These are phyloP conservation scores for Geotrypetes seraphini DNA, from an alignment of 2,797 vertebrate genomes.

Conservation along the genomic window DNA sequence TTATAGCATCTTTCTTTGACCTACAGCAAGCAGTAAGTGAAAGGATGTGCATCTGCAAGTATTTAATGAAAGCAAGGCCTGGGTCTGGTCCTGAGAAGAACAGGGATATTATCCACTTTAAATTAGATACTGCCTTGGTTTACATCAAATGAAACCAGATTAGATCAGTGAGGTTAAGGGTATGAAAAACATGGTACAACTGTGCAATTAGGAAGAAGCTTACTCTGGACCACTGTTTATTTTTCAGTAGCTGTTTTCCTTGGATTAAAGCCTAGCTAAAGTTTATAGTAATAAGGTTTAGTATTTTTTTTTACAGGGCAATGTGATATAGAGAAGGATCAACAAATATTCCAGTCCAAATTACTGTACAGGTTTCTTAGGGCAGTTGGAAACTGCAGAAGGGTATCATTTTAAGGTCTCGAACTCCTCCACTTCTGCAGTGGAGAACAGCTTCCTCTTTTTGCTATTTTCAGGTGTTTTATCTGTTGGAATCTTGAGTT, in stretches of 20 bases:
- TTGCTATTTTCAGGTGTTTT: too few relatives aligned
- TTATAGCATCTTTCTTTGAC: too few relatives aligned
- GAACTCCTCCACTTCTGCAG: too few relatives aligned
- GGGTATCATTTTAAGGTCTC: too few relatives aligned
- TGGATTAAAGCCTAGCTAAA: constrained; percentile 21
- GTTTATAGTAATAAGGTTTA: constrained; percentile 19
- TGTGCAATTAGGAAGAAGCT: constrained; percentile 14
- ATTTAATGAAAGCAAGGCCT: constrained; percentile 5
- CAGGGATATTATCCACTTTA: constrained; percentile 1
- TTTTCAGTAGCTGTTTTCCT: constrained; percentile 30
- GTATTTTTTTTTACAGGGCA: neutral
- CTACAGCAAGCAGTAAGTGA: too few relatives aligned
- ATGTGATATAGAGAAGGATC: neutral
- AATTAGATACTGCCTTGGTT: constrained; percentile 13
- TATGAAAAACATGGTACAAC: constrained; percentile 14
- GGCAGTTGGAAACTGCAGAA: too few relatives aligned
- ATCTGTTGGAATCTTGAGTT: too few relatives aligned
- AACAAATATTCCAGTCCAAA: neutral
- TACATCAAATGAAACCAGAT: constrained; percentile 23
- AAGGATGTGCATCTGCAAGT: neutral
- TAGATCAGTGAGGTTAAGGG: constrained; percentile 13
- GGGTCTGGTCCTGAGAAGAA: constrained; percentile 8
- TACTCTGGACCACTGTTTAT: constrained; percentile 21
- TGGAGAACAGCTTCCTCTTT: too few relatives aligned
- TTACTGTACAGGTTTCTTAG: neutral